phyloP scores from a whole-genome alignment of 1,140 invertebrate genomes.

The Lasioglossum baleicum region DNA sequence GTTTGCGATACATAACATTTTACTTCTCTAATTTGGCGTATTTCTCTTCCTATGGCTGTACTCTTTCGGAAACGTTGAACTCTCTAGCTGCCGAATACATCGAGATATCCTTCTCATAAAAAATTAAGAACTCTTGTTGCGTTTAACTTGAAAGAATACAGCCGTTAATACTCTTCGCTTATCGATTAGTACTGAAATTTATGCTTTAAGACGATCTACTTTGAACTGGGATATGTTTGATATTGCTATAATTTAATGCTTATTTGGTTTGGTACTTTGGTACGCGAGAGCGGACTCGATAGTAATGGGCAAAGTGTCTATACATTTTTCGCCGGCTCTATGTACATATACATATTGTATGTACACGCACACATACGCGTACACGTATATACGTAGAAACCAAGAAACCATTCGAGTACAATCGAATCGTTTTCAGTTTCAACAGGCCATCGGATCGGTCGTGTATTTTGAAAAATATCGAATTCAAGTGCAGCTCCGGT shows the following conservation, averaged over 20 bases:
- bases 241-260: conserved; percentile 58
- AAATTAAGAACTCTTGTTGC: not conserved
- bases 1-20: conserved; percentile 18
- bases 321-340: not conserved
- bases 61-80: conserved; percentile 10
- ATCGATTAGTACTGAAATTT: conserved; percentile 10
- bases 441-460: not conserved
- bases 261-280: not conserved
- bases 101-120: not conserved
- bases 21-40: conserved; percentile 43
- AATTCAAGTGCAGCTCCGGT: not conserved
- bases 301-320: not conserved
- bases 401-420: not conserved
- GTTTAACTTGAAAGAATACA: conserved; percentile 21
- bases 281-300: not conserved
- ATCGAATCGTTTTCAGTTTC: not conserved
- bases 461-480: not conserved
- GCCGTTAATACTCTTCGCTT: conserved; percentile 34
- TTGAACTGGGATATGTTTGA: conserved; percentile 56
- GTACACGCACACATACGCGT: too few relatives aligned
- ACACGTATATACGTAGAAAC: not conserved
- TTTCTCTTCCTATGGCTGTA: conserved; percentile 15
- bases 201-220: conserved; percentile 36
- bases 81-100: not conserved
- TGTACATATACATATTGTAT: not conserved